These are phyloP conservation scores for Wasmannia auropunctata DNA, from an alignment of 1,140 invertebrate genomes.

Conservation along the genomic window DNA sequence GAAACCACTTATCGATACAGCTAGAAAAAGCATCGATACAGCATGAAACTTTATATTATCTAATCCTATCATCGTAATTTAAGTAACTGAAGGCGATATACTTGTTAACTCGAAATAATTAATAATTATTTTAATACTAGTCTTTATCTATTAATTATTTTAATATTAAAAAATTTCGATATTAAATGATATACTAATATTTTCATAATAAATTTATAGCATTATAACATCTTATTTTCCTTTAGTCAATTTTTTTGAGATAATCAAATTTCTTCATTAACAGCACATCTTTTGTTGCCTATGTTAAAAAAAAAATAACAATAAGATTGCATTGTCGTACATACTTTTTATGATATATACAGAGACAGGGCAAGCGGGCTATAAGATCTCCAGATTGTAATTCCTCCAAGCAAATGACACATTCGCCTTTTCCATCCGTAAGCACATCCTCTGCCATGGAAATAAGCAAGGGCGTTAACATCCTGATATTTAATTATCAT, in stretches of 20 bases:
- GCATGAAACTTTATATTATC: neutral
- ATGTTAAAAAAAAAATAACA: neutral
- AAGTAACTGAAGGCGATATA: neutral
- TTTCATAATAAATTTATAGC: neutral
- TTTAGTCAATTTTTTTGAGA: too few relatives aligned
- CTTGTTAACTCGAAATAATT: neutral
- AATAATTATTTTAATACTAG: neutral
- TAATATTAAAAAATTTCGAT: neutral
- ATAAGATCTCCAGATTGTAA: constrained; percentile 97
- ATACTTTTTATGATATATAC: constrained; percentile 99
- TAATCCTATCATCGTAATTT: neutral
- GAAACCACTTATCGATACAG: constrained; percentile 99
- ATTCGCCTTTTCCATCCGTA: constrained; percentile 98
- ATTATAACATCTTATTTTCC: neutral
- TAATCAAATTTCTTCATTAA: neutral
- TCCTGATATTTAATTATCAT: constrained; percentile 24
- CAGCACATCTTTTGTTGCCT: neutral
- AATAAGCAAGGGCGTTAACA: constrained; percentile 69
- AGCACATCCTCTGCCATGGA: constrained; percentile 96
- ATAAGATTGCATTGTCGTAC: constrained; percentile 66
- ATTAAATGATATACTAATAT: neutral
- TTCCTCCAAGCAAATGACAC: constrained; percentile 99
- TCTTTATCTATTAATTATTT: neutral
- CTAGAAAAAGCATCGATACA: constrained; percentile 87
- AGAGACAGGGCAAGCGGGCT: constrained; percentile 98